Evolutionary conservation across 2,113 vertebrate species (phyloP).

Genomic region (Apodemus sylvaticus): DNA sequence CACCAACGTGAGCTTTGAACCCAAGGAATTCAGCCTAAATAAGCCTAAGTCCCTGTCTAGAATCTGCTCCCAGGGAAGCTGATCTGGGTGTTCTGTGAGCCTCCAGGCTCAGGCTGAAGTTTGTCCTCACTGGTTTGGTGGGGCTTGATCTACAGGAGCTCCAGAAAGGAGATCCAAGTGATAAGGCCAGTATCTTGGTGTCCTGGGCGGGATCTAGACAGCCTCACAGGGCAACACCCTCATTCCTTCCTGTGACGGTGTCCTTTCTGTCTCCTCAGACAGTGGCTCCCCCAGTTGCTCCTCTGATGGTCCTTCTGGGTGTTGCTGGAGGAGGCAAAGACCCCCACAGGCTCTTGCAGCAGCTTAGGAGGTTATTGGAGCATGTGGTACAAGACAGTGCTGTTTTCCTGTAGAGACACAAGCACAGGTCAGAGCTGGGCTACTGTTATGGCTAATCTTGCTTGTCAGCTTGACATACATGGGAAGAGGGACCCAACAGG

Average conservation of each 20-base stretch:
- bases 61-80: background rate
- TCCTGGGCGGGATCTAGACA: conserved; percentile 24
- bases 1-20: background rate
- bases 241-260: background rate
- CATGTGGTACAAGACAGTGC: background rate
- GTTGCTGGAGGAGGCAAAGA: conserved; percentile 66
- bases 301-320: background rate
- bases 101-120: background rate
- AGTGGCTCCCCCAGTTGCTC: background rate
- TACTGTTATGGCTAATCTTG: background rate
- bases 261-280: background rate
- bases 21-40: background rate
- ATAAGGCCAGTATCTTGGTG: background rate
- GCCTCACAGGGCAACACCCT: background rate
- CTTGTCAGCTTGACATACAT: background rate
- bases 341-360: conserved; percentile 80
- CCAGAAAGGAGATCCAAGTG: background rate
- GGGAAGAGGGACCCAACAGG: background rate
- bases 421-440: conserved; percentile 1
- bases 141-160: background rate
- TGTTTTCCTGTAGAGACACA: conserved; percentile 74
- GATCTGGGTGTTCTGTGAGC: background rate
- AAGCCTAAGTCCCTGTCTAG: background rate
- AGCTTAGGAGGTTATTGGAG: conserved; percentile 75
- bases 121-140: background rate